phyloP scores from a whole-genome alignment of 1,140 invertebrate genomes.

The Drosophila jambulina region DNA sequence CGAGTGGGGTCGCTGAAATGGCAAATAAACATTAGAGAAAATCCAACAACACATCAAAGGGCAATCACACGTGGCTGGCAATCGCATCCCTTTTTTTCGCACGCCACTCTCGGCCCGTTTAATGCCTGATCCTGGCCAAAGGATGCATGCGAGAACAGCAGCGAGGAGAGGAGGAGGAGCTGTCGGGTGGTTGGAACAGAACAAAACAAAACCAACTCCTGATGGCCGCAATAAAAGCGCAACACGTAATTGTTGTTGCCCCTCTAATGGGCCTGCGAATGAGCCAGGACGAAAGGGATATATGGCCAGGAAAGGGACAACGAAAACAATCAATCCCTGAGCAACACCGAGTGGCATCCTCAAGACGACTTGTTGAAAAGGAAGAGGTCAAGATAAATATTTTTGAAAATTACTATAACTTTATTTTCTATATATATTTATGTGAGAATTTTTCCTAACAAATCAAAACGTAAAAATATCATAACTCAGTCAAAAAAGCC shows the following conservation, averaged over 20 bases:
- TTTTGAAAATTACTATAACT: too few relatives aligned
- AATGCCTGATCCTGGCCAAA: constrained; percentile 25
- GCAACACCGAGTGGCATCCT: neutral
- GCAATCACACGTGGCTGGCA: constrained; percentile 49
- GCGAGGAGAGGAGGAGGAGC: neutral
- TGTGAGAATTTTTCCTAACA: too few relatives aligned
- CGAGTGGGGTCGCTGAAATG: constrained; percentile 35
- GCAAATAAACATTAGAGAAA: constrained; percentile 77
- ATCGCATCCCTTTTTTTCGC: constrained; percentile 34
- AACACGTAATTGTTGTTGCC: constrained; percentile 73
- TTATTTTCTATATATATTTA: too few relatives aligned
- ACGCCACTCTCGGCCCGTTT: constrained; percentile 9
- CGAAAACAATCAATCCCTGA: constrained; percentile 27
- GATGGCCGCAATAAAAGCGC: constrained; percentile 69
- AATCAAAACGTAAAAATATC: too few relatives aligned
- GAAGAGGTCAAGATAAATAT: neutral
- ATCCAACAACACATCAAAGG: constrained; percentile 64
- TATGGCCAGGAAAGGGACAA: constrained; percentile 1
- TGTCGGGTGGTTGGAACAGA: neutral
- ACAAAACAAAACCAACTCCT: constrained; percentile 6
- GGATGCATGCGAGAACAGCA: constrained; percentile 25
- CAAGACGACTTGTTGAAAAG: neutral
- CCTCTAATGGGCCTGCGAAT: constrained; percentile 20
- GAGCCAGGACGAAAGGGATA: constrained; percentile 6
- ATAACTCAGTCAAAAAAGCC: too few relatives aligned